Conservation (phyloP, 2,888 invertebrate species). For the Eupithecia subfuscata region DNA sequence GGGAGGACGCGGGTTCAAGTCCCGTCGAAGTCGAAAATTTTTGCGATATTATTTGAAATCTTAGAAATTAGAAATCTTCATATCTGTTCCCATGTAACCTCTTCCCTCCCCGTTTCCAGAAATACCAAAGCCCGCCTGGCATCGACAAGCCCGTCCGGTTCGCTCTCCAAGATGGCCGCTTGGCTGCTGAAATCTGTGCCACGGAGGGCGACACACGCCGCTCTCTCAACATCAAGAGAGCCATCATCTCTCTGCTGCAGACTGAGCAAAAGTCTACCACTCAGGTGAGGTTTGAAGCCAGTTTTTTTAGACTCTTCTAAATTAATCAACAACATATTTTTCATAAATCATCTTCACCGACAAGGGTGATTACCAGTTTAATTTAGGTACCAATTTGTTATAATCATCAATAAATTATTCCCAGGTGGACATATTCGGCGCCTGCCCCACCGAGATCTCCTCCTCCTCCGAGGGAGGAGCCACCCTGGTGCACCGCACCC, state of each 20-base stretch:
- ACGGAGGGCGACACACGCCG: conserved; percentile 88
- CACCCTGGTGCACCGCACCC: conserved; percentile 85
- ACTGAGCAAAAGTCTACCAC: conserved; percentile 81
- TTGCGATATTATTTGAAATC: too few species aligned
- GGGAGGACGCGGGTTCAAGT: too few species aligned
- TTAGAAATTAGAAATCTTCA: too few species aligned
- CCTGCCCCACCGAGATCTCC: conserved; percentile 90
- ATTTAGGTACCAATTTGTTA: neutral
- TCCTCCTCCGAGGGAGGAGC: conserved; percentile 82
- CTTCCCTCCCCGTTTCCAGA: conserved; percentile 59
- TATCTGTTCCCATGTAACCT: neutral
- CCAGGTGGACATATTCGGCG: conserved; percentile 91
- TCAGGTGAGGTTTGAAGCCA: conserved; percentile 58
- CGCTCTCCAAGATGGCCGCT: conserved; percentile 89
- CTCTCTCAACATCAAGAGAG: conserved; percentile 95
- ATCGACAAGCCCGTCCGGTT: conserved; percentile 91
- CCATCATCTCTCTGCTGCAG: conserved; percentile 92
- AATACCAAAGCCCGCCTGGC: conserved; percentile 78
- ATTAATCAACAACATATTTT: too few species aligned
- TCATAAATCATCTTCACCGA: neutral
- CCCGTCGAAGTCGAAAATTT: too few species aligned
- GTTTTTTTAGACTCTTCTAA: too few species aligned
- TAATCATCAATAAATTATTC: conserved; percentile 34
- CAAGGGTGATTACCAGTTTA: neutral
- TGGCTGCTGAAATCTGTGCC: conserved; percentile 91